Percentiles rank a stretch among this genome's conserved stretches.
phyloP scores from a whole-genome alignment of 2,113 vertebrate genomes.

The Prinia subflava region DNA sequence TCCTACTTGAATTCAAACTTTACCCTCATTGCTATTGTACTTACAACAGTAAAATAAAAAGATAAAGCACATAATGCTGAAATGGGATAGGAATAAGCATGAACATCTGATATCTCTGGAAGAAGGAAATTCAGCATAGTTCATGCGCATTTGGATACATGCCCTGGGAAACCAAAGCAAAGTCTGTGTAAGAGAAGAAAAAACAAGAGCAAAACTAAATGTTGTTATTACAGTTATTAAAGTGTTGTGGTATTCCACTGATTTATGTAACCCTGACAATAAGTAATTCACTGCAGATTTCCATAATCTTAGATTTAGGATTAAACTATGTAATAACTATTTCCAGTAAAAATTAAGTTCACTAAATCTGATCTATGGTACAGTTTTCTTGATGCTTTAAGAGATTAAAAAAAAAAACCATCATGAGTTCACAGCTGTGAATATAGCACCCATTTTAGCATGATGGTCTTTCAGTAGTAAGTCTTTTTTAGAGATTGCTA shows the following conservation, averaged over 20 bases:
- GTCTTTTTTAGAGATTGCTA: background rate
- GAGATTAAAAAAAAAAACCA: background rate
- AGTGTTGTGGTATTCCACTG: background rate
- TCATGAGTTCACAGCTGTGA: background rate
- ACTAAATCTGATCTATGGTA: background rate
- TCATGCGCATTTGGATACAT: background rate
- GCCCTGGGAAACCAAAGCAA: background rate
- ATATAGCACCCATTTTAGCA: background rate
- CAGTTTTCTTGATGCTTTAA: background rate
- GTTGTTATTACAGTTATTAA: background rate
- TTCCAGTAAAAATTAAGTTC: background rate
- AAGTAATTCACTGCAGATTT: background rate
- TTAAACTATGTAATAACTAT: background rate
- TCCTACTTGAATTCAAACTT: background rate
- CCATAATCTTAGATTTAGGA: background rate
- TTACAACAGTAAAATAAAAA: background rate
- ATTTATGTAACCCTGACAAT: background rate
- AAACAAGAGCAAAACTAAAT: background rate
- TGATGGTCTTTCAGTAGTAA: background rate
- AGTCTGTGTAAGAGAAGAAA: background rate
- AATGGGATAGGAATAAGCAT: background rate
- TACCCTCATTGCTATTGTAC: background rate
- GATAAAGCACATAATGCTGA: background rate
- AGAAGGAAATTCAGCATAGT: background rate
- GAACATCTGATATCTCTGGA: background rate